Evolutionary conservation across 2,888 invertebrate species (phyloP), one percentile per base, ranked within the genome.

Genomic region (Tuta absoluta): DNA sequence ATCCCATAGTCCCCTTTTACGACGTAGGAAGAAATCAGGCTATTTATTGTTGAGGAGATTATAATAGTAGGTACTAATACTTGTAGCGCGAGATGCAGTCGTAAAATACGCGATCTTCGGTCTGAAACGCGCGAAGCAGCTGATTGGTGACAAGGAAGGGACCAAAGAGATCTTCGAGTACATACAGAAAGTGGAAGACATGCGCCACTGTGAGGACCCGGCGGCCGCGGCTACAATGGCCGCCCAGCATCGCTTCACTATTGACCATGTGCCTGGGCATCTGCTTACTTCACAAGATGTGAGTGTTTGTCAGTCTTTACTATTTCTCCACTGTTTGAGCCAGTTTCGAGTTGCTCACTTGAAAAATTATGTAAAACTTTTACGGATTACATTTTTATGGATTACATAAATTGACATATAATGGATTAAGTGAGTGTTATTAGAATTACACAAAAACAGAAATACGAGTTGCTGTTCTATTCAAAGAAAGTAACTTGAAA

Each of bases 261-360:
- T 95, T 48, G 94, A 95, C 72, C 95, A 95, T 79, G 92, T 96
- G n/a, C 95, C 95, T 63, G 93, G 94, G 7, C 92, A 92, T 74
- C 84, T 95, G 67, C 85, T 95, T 56, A 95, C 94, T 71, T 92
- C 93, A 56, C 92, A 92, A 77, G 91, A 93, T 77, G 95, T 95
- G 83, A 82, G 91, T 57, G 24, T 56, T 58, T 37, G 4, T 37
- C 17, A 5, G 19, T 0, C 4, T n/a, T n/a, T 28, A 2, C 33
- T 8, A 8, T 10, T 8, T 33, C 33, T 1, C 10, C n/a, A n/a
- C n/a, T n/a, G n/a, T n/a, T n/a, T n/a, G n/a, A n/a, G n/a, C n/a
- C n/a, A n/a, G n/a, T n/a, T n/a, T n/a, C n/a, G n/a, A n/a, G n/a
- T n/a, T n/a, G n/a, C n/a, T n/a, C n/a, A n/a, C n/a, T n/a, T n/a